Base-by-base conservation (phyloP, 30 jellyfish, hydroid and myxozoan species). In the Clytia hemisphaerica region DNA sequence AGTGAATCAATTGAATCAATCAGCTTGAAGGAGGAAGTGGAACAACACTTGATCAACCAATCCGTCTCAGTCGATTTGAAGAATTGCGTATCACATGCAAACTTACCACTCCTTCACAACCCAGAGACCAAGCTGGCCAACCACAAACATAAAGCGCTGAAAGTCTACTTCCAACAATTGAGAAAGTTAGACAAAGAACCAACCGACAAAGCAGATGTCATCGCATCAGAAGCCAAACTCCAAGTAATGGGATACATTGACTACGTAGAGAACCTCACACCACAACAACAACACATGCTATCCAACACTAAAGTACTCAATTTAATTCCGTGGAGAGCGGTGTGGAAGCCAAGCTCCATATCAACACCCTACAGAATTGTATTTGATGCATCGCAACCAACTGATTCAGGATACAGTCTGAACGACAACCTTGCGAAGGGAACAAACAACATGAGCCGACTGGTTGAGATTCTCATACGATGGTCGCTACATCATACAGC, bases 391-490 rank as follows among this genome's bases (percentile, higher is more conserved):
- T 42, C 53, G n/a, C 53, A 42, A n/a, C 12, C n/a, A n/a, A 42
- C 12, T n/a, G n/a, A n/a, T n/a, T 10, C 15, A 10, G 53, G 53
- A 42, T 42, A 10, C 53, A 42, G 53, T n/a, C n/a, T 42, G n/a
- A 42, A 42, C 53, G 53, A 42, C n/a, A 10, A 10, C 15, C n/a
- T n/a, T 10, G 53, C 53, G 12, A 42, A 42, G 53, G 53, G 53
- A 12, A 42, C 15, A 10, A 10, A 42, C 53, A 42, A n/a, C 53
- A 42, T 42, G n/a, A 42, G 31, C 72, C 26, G 31, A 58, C 31
- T 58, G 45, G 51, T 22, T 22, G 72, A 58, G 4, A 58, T 58
- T 24, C 49, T 58, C 29, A 58, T 58, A 6, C 45, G 72, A 5
- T 58, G 72, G 72, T 4, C 49, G 29, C 26, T 32, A 12, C 72